Evolutionary conservation across 2,797 vertebrate species (phyloP).

Genomic region (Parauchenoglanis ngamensis): DNA sequence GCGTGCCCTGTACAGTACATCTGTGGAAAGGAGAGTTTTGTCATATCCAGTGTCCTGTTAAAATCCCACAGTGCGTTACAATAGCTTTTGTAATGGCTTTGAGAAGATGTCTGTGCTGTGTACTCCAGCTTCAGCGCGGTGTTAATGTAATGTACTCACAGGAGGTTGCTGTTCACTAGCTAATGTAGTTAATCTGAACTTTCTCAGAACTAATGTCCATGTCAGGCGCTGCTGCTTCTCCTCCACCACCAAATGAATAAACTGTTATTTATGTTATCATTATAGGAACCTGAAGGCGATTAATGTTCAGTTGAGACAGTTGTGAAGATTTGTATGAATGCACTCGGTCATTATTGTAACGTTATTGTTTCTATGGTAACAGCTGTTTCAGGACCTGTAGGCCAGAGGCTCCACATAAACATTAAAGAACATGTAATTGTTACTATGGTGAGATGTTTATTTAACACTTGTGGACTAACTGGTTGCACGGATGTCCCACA

Average conservation of each 20-base stretch:
- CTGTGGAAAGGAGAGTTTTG: background rate
- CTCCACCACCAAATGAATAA: background rate
- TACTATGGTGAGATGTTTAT: background rate
- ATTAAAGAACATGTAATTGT: background rate
- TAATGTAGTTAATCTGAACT: background rate
- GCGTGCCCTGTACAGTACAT: background rate
- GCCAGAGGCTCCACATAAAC: background rate
- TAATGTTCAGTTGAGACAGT: background rate
- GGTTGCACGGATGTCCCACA: background rate
- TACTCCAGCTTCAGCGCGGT: background rate
- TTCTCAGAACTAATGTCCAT: background rate
- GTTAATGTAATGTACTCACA: background rate
- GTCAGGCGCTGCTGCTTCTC: background rate
- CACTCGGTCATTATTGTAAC: background rate
- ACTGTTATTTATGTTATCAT: background rate
- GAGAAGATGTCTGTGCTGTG: background rate
- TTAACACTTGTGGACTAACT: background rate
- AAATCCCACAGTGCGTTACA: background rate
- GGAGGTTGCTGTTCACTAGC: background rate
- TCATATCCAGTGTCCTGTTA: background rate
- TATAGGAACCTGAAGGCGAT: background rate
- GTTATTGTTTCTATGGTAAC: background rate
- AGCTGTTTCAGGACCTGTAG: background rate
- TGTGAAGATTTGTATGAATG: background rate
- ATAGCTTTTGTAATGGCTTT: background rate